A percentile compares a stretch with the other conserved stretches of the same genome.
These are phyloP conservation scores for Diorhabda elongata DNA, from an alignment of 1,140 invertebrate species.

Conservation along the genomic window DNA sequence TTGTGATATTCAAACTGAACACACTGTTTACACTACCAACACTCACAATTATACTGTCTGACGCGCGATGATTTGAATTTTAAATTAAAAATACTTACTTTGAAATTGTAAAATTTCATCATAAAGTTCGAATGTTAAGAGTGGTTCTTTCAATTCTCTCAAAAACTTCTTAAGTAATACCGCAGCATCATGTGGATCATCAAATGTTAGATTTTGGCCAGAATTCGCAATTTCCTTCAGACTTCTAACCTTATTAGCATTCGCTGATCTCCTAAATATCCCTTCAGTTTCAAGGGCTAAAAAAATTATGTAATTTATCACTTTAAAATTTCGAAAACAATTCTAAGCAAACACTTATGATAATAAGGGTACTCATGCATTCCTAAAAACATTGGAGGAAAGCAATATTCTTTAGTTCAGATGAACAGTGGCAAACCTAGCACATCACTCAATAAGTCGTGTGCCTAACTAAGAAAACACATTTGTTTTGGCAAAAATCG, in stretches of 20 bases:
- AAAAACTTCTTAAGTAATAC: conserved; percentile 94
- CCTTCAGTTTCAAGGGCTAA: conserved; percentile 91
- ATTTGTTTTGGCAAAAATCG: no score
- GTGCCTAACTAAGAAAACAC: no score
- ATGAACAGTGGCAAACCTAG: no score
- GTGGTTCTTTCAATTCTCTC: conserved; percentile 86
- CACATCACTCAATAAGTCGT: no score
- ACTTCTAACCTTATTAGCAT: conserved; percentile 75
- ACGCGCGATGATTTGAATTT: no score
- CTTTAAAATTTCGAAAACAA: conserved; percentile 4
- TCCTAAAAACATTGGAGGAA: no score
- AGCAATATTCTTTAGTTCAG: no score
- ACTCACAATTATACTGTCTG: no score
- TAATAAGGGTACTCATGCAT: no score
- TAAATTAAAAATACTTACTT: conserved; percentile 53
- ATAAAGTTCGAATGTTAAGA: conserved; percentile 92
- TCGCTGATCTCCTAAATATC: conserved; percentile 88
- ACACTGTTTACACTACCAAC: no score
- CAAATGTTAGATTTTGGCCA: conserved; percentile 77
- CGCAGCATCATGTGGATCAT: conserved; percentile 87
- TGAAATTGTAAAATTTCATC: conserved; percentile 92
- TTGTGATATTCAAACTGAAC: no score
- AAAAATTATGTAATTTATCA: conserved; percentile 31
- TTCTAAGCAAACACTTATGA: no score
- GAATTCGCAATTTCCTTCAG: conserved; percentile 81